phyloP scores from a whole-genome alignment of 2,888 invertebrate genomes.

The Thereva nobilitata region DNA sequence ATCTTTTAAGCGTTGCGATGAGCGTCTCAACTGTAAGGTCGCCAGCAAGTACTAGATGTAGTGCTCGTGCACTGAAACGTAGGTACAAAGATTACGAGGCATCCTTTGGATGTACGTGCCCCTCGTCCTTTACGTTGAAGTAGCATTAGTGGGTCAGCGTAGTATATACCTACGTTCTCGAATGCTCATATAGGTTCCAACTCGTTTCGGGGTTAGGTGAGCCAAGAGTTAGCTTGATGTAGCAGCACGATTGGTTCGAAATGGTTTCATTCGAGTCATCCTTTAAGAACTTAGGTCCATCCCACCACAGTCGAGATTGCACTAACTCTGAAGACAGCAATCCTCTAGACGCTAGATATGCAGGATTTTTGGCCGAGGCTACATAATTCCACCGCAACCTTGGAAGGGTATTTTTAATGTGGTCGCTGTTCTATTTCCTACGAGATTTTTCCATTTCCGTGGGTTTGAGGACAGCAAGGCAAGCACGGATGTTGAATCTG shows the following conservation, averaged over 20 bases:
- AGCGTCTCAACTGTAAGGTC: too few species aligned
- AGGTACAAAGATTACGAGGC: too few species aligned
- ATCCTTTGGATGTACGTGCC: too few species aligned
- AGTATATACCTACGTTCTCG: slow-evolving; percentile 37
- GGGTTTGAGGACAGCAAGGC: slow-evolving; percentile 43
- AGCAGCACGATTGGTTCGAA: background rate
- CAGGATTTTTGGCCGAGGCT: slow-evolving; percentile 42
- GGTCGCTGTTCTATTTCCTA: slow-evolving; percentile 43
- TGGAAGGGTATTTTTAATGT: slow-evolving; percentile 38
- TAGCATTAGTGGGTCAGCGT: slow-evolving; percentile 23
- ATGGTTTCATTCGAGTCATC: background rate
- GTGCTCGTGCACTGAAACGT: too few species aligned
- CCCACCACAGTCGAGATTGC: slow-evolving; percentile 43
- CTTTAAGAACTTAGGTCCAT: slow-evolving; percentile 41
- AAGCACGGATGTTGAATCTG: slow-evolving; percentile 41
- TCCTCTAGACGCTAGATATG: slow-evolving; percentile 44
- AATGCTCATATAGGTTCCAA: slow-evolving; percentile 31
- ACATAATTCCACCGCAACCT: slow-evolving; percentile 42
- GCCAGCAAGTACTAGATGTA: too few species aligned
- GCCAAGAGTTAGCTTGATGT: slow-evolving; percentile 5
- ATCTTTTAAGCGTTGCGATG: too few species aligned
- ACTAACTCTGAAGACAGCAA: slow-evolving; percentile 37
- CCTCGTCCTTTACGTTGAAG: too few species aligned
- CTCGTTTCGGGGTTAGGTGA: background rate
- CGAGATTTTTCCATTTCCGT: slow-evolving; percentile 45